Evolutionary conservation across 2,888 invertebrate genomes (phyloP).

Genomic region (Phortica okadai): DNA sequence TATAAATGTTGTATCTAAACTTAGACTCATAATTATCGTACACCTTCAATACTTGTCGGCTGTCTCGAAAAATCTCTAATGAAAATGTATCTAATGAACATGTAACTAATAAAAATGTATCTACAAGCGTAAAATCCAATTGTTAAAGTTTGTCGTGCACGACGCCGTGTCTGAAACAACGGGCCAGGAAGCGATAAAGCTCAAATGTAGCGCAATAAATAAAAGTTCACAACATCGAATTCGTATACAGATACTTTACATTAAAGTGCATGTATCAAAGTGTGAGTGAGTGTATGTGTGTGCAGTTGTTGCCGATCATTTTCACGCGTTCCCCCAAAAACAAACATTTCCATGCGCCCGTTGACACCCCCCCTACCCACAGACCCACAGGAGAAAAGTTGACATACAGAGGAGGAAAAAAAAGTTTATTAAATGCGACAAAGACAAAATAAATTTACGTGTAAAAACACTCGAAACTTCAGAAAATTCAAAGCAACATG

Average conservation of each 20-base stretch:
- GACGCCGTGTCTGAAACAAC: neutral
- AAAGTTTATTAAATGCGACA: constrained; percentile 60
- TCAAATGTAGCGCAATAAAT: constrained; percentile 60
- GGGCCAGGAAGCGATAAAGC: constrained; percentile 67
- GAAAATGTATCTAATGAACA: no score
- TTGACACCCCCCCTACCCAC: constrained; percentile 40
- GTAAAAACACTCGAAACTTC: constrained; percentile 52
- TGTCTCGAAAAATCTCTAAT: no score
- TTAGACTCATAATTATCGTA: no score
- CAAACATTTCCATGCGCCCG: constrained; percentile 34
- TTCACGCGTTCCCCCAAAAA: constrained; percentile 19
- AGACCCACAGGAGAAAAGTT: constrained; percentile 36
- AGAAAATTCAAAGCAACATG: constrained; percentile 43
- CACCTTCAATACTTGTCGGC: no score
- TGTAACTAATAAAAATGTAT: neutral
- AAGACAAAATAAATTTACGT: constrained; percentile 61
- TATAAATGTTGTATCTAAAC: no score
- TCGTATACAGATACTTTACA: neutral
- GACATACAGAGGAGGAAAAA: neutral
- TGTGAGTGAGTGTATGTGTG: neutral
- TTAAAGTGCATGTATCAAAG: neutral
- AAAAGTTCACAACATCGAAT: constrained; percentile 52
- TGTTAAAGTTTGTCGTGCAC: neutral
- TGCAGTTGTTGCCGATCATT: constrained; percentile 27
- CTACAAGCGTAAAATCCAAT: neutral